Evolutionary conservation across 2,113 vertebrate genomes (phyloP), one percentile per base, ranked within the genome.

Genomic region (Ageneiosus marmoratus): DNA sequence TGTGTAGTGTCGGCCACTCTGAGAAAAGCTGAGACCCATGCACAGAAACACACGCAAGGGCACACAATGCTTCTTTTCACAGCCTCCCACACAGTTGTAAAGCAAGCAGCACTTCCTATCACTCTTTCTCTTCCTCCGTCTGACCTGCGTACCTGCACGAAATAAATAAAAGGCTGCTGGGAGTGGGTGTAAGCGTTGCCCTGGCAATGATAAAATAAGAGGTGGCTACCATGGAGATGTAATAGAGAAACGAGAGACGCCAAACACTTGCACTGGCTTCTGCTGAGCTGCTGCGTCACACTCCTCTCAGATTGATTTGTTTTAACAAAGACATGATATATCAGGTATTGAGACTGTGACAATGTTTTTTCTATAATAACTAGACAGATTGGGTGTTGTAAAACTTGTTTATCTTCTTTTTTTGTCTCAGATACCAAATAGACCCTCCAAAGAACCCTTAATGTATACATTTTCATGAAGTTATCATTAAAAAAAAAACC

Each of bases 131-230:
- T 34, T 51, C 15, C 50, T 84, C 67, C 29, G 46, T 79, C 69
- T 87, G 83, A 87, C 86, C 79, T 65, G 70, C 46, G 75, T 82
- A 81, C 86, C 79, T 84, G 83, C 29, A 24, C 69, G 75, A 81
- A 84, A 79, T 87, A 76, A 87, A 78, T 73, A 70, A 72, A 75
- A 84, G 73, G 73, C 62, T 78, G 58, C 70, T 50, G 51, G 60
- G 79, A 79, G 86, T 87, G 83, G 83, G 83, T 84, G 86, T 82
- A 81, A 74, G 75, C 53, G 80, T 87, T 84, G 79, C 83, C 83
- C 34, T 87, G 80, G 83, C 79, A 82, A 87, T 84, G 12, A 82
- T 73, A 87, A 70, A 83, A 84, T 81, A 84, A 56, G 27, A 78
- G 65, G 75, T 83, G 80, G 84, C 80, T 82, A 69, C 84, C 77